A percentile compares a stretch with the other conserved stretches of the same genome.
phyloP scores from a whole-genome alignment of 2,113 vertebrate species.

The Datnioides undecimradiatus region DNA sequence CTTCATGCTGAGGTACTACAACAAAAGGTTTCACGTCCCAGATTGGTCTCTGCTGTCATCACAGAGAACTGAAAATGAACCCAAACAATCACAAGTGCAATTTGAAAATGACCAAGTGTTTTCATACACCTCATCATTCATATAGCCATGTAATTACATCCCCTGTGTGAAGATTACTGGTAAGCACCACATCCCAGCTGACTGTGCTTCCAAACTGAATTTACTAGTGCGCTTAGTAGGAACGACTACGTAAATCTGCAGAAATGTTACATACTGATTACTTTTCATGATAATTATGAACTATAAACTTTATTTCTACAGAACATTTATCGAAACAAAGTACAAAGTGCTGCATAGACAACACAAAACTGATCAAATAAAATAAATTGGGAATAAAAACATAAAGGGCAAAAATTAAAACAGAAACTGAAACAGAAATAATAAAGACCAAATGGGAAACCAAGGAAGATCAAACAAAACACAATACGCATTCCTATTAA shows the following conservation, averaged over 20 bases:
- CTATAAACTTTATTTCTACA: no score
- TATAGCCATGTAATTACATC: not conserved
- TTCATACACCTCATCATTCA: not conserved
- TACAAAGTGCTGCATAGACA: no score
- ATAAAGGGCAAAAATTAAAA: no score
- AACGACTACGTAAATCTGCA: not conserved
- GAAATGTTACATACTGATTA: no score
- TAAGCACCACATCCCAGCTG: not conserved
- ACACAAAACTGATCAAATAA: no score
- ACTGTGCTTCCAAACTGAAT: not conserved
- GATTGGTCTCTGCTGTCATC: slow-evolving; percentile 2
- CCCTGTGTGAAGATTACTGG: not conserved
- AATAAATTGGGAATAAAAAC: no score
- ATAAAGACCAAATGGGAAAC: no score
- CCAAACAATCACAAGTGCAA: not conserved
- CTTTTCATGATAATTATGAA: no score
- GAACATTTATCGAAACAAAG: no score
- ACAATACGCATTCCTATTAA: no score
- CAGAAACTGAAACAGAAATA: no score
- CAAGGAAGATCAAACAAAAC: no score
- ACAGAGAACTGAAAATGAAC: slow-evolving; percentile 13
- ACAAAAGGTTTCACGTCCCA: slow-evolving; percentile 38
- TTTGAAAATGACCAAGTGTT: slow-evolving; percentile 6
- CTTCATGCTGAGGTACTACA: not conserved
- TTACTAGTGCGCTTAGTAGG: accelerated